These are phyloP conservation scores for Eubasilissa regina DNA, from an alignment of 1,140 invertebrate species.

Conservation along the genomic window DNA sequence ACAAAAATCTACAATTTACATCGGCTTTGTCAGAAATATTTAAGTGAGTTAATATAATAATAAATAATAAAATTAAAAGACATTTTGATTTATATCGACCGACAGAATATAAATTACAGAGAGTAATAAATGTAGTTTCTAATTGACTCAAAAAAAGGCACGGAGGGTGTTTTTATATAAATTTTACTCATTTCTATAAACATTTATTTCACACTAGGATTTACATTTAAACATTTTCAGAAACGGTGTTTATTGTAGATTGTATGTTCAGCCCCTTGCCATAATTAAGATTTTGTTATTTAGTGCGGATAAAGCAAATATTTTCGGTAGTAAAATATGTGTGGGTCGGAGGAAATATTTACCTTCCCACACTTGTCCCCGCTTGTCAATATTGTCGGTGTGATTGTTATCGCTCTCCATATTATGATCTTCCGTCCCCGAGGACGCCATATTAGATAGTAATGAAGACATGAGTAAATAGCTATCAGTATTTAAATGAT, in stretches of 20 bases:
- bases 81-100: no score
- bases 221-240: not conserved
- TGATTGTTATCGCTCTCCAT: slow-evolving; percentile 55
- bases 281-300: slow-evolving; percentile 11
- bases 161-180: no score
- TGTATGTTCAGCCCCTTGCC: not conserved
- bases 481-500: slow-evolving; percentile 51
- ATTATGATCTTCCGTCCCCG: slow-evolving; percentile 40
- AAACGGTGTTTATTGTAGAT: not conserved
- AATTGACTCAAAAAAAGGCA: no score
- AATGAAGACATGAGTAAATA: slow-evolving; percentile 57
- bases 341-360: slow-evolving; percentile 50
- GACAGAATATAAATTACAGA: no score
- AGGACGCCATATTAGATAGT: slow-evolving; percentile 47
- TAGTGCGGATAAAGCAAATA: not conserved
- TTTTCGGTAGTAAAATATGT: slow-evolving; percentile 23
- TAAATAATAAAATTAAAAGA: no score
- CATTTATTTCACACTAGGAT: not conserved
- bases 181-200: no score
- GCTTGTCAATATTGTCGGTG: slow-evolving; percentile 54
- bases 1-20: no score
- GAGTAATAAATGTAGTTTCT: no score
- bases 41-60: no score
- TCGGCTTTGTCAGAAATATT: no score
- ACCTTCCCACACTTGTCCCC: slow-evolving; percentile 46